These are phyloP conservation scores for Danio aesculapii DNA, from an alignment of 2,797 vertebrate genomes.

Conservation along the genomic window DNA sequence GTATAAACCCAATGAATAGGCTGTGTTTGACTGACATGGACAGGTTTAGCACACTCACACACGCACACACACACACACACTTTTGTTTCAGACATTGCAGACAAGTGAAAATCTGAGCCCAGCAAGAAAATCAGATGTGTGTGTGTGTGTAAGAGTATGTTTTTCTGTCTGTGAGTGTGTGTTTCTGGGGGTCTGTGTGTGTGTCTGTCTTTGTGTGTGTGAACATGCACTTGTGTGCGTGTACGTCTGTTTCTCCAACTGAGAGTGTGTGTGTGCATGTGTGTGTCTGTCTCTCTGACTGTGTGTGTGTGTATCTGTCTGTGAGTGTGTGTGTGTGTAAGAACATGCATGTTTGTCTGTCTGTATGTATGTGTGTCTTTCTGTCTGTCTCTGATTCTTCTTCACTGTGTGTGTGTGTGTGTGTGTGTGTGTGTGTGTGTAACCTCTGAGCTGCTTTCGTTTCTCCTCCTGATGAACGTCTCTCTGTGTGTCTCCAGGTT, in stretches of 20 bases:
- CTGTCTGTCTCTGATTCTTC: too few species aligned
- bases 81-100: not conserved
- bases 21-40: slow-evolving; percentile 48
- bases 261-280: too few species aligned
- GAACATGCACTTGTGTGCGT: too few species aligned
- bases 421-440: not conserved
- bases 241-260: too few species aligned
- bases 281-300: too few species aligned
- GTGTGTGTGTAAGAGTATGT: too few species aligned
- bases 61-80: not conserved
- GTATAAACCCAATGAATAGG: too few species aligned
- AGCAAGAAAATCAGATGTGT: not conserved
- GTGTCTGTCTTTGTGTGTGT: too few species aligned
- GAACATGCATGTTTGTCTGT: too few species aligned
- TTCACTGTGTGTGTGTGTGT: not conserved
- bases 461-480: slow-evolving; percentile 42
- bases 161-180: slow-evolving; percentile 11
- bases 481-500: slow-evolving; percentile 78
- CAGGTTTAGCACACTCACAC: slow-evolving; percentile 28
- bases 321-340: too few species aligned
- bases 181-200: too few species aligned
- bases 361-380: too few species aligned
- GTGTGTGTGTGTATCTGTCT: slow-evolving; percentile 1
- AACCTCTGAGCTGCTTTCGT: slow-evolving; percentile 45
- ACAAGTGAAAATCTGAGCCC: slow-evolving; percentile 6